Evolutionary conservation across 2,797 vertebrate species (phyloP).

Genomic region (Coranthus polyacanthus): DNA sequence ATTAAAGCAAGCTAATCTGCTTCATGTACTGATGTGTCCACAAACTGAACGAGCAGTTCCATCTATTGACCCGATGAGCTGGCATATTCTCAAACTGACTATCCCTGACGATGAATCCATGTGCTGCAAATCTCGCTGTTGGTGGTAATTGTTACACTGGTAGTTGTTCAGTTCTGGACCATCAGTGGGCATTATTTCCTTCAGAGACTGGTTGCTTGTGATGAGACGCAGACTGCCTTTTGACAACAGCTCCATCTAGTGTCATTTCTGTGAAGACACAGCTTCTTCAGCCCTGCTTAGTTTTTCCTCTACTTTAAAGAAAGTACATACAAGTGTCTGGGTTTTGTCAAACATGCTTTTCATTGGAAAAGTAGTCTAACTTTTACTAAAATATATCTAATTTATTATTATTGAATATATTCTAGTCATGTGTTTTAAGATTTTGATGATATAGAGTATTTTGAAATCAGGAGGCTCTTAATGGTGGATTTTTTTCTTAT

Average conservation of each 20-base stretch:
- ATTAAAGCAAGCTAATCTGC: conserved; percentile 33
- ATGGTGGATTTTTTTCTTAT: no score
- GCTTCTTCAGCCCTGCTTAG: no score
- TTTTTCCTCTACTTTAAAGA: no score
- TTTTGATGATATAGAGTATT: no score
- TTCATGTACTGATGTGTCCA: conserved; percentile 9
- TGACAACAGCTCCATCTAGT: conserved; percentile 63
- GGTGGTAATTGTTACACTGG: not conserved
- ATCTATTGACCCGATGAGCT: conserved; percentile 36
- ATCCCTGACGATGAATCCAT: not conserved
- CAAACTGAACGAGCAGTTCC: conserved; percentile 26
- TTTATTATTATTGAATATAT: no score
- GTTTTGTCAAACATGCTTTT: no score
- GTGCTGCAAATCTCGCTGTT: conserved; percentile 5
- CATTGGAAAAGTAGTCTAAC: no score
- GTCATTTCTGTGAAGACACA: conserved; percentile 1
- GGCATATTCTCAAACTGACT: conserved; percentile 14
- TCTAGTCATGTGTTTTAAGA: no score
- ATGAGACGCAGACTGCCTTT: not conserved
- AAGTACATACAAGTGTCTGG: not conserved
- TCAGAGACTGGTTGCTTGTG: not conserved
- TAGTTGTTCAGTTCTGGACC: not conserved
- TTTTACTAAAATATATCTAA: not conserved
- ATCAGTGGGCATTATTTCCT: not conserved
- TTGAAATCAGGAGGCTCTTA: no score